Evolutionary conservation across 2,888 invertebrate genomes (phyloP), one percentile per base, ranked within the genome.

Genomic region (Volucella inflata): DNA sequence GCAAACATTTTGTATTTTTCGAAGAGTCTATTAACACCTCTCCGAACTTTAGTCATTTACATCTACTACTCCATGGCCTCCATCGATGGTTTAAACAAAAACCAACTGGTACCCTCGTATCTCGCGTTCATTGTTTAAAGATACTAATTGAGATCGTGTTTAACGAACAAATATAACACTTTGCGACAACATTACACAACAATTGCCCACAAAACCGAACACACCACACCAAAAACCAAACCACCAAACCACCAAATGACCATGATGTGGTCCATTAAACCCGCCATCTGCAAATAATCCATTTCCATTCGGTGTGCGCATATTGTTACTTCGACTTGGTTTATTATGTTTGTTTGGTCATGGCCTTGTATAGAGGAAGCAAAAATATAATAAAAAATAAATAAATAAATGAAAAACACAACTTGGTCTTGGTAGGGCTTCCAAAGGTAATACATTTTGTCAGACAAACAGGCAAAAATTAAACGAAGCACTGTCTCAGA

Each of bases 241-340:
- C 12, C n/a, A n/a, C n/a, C 68, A 76, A 46, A 40, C 55, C 51
- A 50, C 12, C 60, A 8, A 79, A n/a, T 76, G 84, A 80, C 84
- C 84, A 48, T 84, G 84, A 65, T 48, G 17, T 53, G 70, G 79
- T 79, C 83, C 74, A 80, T 79, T 80, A 75, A 84, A 75, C 84
- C 38, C 65, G 50, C 55, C 48, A 67, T 75, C 75, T 64, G 75
- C 71, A 80, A 75, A 75, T 70, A 79, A 71, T 67, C 51, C 12
- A 42, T 44, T 30, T 30, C 14, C 64, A 40, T 64, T 64, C 44
- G 42, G 48, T 11, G 42, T 17, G 38, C 6, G 6, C n/a, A n/a
- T n/a, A 30, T 30, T 30, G 30, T 30, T 30, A 30, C 30, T 0
- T 30, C 30, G 30, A 30, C 30, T 30, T 30, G 30, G 30, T 30